phyloP scores from a whole-genome alignment of 2,888 invertebrate genomes.

The Notodonta ziczac region DNA sequence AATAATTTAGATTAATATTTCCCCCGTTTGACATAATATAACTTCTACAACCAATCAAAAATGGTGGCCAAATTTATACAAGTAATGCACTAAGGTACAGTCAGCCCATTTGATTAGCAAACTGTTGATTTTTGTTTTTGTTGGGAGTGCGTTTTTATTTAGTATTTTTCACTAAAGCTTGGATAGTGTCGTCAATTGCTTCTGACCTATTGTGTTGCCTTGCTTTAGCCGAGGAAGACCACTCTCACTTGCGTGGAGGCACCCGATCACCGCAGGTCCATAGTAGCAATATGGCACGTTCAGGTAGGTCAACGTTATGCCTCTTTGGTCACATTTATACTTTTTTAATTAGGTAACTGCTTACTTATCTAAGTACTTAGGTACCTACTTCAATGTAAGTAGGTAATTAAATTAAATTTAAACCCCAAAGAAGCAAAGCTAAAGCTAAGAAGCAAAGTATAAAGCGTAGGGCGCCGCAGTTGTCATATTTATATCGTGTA shows the following conservation, averaged over 20 bases:
- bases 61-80: no score
- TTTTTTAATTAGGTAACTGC: neutral
- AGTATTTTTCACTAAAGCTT: constrained; percentile 25
- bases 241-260: constrained; percentile 76
- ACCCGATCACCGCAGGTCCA: constrained; percentile 58
- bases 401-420: no score
- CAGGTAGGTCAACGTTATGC: constrained; percentile 58
- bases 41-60: no score
- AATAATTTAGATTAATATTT: no score
- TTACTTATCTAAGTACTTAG: no score
- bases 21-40: no score
- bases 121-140: constrained; percentile 7
- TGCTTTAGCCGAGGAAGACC: constrained; percentile 90
- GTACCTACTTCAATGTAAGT: no score
- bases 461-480: no score
- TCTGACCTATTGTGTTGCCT: constrained; percentile 53
- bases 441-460: no score
- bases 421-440: no score
- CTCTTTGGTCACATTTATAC: constrained; percentile 13
- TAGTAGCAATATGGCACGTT: constrained; percentile 53
- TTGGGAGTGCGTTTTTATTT: constrained; percentile 34
- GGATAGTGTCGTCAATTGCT: constrained; percentile 32
- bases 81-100: neutral
- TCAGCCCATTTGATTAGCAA: neutral
- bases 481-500: no score